These are phyloP conservation scores for Danionella cerebrum DNA, from an alignment of 2,113 vertebrate species.

Conservation along the genomic window DNA sequence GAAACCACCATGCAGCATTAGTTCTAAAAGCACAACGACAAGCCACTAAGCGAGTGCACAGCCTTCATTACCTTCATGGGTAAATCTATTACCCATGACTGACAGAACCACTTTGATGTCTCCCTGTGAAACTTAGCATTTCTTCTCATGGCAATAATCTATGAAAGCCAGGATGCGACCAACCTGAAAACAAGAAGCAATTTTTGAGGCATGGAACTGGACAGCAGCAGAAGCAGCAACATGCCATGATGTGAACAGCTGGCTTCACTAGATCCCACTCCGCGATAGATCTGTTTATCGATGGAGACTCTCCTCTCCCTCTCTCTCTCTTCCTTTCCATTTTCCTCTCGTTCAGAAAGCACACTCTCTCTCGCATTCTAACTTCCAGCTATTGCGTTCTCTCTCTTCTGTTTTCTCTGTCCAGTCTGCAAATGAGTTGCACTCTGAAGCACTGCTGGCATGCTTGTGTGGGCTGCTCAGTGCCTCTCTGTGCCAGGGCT, in stretches of 20 bases:
- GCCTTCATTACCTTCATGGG: conserved; percentile 62
- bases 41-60: not conserved
- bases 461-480: conserved; percentile 44
- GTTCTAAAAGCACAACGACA: conserved; percentile 13
- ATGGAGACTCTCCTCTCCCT: conserved; percentile 8
- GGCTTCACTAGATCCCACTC: conserved; percentile 23
- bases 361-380: conserved; percentile 38
- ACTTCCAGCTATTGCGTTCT: not conserved
- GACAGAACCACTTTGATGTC: conserved; percentile 38
- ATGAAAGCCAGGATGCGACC: conserved; percentile 51
- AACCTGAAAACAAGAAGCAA: conserved; percentile 72
- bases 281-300: conserved; percentile 1
- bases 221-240: conserved; percentile 65
- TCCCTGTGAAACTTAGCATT: conserved; percentile 39
- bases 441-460: conserved; percentile 49
- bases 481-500: conserved; percentile 43
- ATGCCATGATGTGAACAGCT: conserved; percentile 55
- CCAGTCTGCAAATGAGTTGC: conserved; percentile 52
- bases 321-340: conserved; percentile 6
- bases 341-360: conserved; percentile 31
- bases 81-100: conserved; percentile 65
- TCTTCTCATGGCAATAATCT: conserved; percentile 50
- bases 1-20: not conserved
- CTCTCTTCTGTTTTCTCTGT: conserved; percentile 24
- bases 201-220: conserved; percentile 59